phyloP scores from a whole-genome alignment of 1,140 invertebrate genomes.

The Pseudomyrmex pallidus region DNA sequence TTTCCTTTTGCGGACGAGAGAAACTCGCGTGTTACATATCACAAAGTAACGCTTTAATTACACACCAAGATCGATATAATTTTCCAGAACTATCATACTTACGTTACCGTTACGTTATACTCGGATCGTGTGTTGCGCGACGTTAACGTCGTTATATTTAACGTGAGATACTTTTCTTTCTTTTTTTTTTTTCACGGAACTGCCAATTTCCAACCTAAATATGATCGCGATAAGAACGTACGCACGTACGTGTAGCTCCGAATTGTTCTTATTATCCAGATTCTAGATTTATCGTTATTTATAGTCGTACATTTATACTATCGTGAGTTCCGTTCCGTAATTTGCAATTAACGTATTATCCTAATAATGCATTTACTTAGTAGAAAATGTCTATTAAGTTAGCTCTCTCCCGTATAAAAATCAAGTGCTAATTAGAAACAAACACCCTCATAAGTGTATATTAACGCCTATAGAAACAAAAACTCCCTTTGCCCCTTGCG shows the following conservation, averaged over 20 bases:
- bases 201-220: neutral
- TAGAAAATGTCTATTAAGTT: neutral
- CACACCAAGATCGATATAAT: conserved; percentile 49
- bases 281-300: conserved; percentile 22
- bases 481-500: too few species aligned
- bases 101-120: conserved; percentile 33
- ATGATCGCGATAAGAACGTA: neutral
- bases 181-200: neutral
- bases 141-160: conserved; percentile 1
- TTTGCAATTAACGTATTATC: neutral
- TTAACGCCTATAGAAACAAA: too few species aligned
- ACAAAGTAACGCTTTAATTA: conserved; percentile 58
- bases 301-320: neutral
- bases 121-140: conserved; percentile 25
- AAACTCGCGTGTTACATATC: conserved; percentile 20
- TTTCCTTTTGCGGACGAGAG: conserved; percentile 39
- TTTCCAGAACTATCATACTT: conserved; percentile 38
- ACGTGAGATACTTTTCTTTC: neutral
- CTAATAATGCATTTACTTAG: too few species aligned
- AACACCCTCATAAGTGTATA: too few species aligned
- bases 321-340: neutral
- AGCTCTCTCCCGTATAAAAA: neutral
- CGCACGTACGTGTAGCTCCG: neutral
- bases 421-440: too few species aligned
- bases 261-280: conserved; percentile 35